Evolutionary conservation across 92 coral and sea anemone genomes (phyloP), one percentile per base, ranked within the genome.

Genomic region (Isaurus tuberculatus): DNA sequence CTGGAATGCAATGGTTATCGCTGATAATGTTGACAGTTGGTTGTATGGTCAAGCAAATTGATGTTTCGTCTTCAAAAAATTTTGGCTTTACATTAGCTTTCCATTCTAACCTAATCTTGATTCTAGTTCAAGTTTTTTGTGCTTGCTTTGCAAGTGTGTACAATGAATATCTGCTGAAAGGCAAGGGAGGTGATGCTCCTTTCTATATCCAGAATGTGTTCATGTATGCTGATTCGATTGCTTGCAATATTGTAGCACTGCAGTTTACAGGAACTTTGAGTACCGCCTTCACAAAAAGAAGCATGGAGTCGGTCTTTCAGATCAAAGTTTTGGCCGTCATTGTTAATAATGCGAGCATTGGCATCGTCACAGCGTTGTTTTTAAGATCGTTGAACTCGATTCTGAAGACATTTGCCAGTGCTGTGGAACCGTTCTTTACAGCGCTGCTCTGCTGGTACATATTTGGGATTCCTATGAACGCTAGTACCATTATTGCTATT

Each of bases 101-200:
- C 17, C 96, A 92, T 48, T 72, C 85, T 65, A 91, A 96, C 81
- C 86, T 95, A n/a, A 42, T 90, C 40, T 86, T 94, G 7, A 94
- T 95, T 70, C 90, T 95, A 16, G 93, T 95, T 22, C 98, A 95
- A 84, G 97, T 95, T 28, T 88, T 95, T 83, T 94, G 98, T 57
- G 94, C 98, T 26, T 95, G 98, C 74, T 91, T 95, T 93, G 98
- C 98, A 27, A 95, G 98, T 70, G 98, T 95, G 49, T 95, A 93
- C 85, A 95, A 95, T 83, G 98, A 95, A 83, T 95, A 95, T 85
- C 94, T 95, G 2, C 84, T 95, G 32, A 95, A 93, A 79, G 98
- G 98, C 53, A 91, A 86, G 26, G 87, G 94, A 53, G 98, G 98
- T 2, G 94, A 94, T 23, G 95, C 90, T 1, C 94, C 98, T 1